Percentiles rank a stretch among this genome's conserved stretches.
These are phyloP conservation scores for Meloidogyne floridensis DNA, from an alignment of 1,140 invertebrate genomes.

Conservation along the genomic window DNA sequence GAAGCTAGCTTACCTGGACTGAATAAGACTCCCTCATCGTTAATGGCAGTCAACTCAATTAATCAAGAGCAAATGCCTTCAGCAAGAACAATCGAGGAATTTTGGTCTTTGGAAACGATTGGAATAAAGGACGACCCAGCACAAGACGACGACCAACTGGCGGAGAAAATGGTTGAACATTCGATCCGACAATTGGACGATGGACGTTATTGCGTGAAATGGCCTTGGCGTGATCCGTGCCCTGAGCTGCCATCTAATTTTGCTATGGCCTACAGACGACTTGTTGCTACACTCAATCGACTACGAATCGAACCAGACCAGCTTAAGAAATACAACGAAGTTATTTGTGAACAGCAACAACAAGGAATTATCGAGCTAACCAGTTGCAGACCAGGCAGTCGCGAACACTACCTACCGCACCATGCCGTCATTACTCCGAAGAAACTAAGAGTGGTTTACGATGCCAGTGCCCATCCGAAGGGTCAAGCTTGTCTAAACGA, in stretches of 20 bases:
- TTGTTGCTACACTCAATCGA: not conserved
- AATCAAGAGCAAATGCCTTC: not conserved
- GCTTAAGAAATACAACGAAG: slow-evolving; percentile 13
- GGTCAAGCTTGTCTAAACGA: slow-evolving; percentile 63
- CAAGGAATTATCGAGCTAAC: slow-evolving; percentile 18
- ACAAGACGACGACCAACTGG: slow-evolving; percentile 21
- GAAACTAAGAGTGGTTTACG: slow-evolving; percentile 66
- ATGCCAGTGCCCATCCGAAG: slow-evolving; percentile 58
- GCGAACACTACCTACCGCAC: slow-evolving; percentile 33
- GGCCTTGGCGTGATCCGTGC: slow-evolving; percentile 18
- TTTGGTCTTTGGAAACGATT: slow-evolving; percentile 37
- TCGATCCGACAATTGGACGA: not conserved
- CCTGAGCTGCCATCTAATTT: slow-evolving; percentile 26
- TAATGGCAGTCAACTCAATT: not conserved
- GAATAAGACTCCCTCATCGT: not conserved
- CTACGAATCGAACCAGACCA: slow-evolving; percentile 13
- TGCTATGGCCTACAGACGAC: not conserved
- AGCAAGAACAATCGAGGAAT: slow-evolving; percentile 2
- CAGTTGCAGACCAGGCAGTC: too few relatives aligned
- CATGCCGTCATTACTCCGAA: slow-evolving; percentile 41
- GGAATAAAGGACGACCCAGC: slow-evolving; percentile 39
- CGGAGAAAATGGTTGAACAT: slow-evolving; percentile 12
- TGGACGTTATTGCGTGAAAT: slow-evolving; percentile 19
- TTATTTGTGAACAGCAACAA: not conserved
- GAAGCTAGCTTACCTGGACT: too few relatives aligned